A percentile compares a stretch with the other conserved stretches of the same genome.
Evolutionary conservation across 1,140 invertebrate genomes (phyloP).

Genomic region (Eumeta japonica): DNA sequence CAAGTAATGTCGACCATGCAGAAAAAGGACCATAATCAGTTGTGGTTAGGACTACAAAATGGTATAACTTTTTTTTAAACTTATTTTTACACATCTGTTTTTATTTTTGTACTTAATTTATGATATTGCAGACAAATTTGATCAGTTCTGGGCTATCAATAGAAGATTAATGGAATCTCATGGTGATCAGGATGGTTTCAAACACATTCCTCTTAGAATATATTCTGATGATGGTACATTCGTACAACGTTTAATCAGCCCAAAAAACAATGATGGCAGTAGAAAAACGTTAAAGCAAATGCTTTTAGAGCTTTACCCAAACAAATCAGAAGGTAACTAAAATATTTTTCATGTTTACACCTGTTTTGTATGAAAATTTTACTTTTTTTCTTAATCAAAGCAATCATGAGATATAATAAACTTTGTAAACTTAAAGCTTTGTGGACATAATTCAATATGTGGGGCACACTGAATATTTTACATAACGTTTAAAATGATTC

Average conservation of each 20-base stretch:
- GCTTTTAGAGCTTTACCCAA: slow-evolving; percentile 69
- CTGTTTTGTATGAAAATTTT: slow-evolving; percentile 9
- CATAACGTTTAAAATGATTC: too few species aligned
- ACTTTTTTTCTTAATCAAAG: too few species aligned
- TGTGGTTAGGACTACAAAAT: slow-evolving; percentile 93
- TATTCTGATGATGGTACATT: slow-evolving; percentile 78
- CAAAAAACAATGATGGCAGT: slow-evolving; percentile 71
- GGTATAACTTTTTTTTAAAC: slow-evolving; percentile 57
- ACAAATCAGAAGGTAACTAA: slow-evolving; percentile 54
- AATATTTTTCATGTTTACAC: slow-evolving; percentile 1
- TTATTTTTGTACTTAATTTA: slow-evolving; percentile 1
- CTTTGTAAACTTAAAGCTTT: too few species aligned
- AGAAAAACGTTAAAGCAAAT: slow-evolving; percentile 73
- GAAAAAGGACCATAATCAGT: slow-evolving; percentile 94
- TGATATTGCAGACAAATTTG: slow-evolving; percentile 84
- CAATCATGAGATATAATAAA: too few species aligned
- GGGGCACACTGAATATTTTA: too few species aligned
- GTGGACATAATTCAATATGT: too few species aligned
- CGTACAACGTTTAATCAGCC: slow-evolving; percentile 75
- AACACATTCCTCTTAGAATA: slow-evolving; percentile 88
- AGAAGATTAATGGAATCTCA: slow-evolving; percentile 88
- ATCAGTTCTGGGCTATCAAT: slow-evolving; percentile 98
- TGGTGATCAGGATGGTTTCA: slow-evolving; percentile 77
- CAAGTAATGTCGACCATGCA: slow-evolving; percentile 93
- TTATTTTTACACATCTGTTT: not conserved